Evolutionary conservation across 2,888 invertebrate species (phyloP).

Genomic region (Trachelus tabidus): DNA sequence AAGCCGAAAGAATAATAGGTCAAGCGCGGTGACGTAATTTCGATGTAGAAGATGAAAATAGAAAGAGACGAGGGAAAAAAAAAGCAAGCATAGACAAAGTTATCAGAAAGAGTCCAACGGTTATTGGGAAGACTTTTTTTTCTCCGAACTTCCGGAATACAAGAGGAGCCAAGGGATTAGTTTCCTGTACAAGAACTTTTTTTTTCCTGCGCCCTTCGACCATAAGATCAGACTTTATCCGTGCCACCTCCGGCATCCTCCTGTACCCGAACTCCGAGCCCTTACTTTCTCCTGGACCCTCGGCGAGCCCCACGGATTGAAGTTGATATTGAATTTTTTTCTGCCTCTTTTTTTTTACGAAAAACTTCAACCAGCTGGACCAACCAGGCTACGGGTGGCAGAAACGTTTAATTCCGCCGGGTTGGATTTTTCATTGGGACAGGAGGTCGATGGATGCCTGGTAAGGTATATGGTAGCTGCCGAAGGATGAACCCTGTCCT

Average conservation of each 20-base stretch:
- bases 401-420: neutral
- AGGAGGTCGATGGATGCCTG: neutral
- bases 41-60: neutral
- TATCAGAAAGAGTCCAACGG: neutral
- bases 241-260: neutral
- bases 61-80: neutral
- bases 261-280: neutral
- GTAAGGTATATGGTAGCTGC: neutral
- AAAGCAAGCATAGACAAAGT: neutral
- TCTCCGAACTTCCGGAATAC: neutral
- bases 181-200: neutral
- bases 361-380: neutral
- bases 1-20: neutral
- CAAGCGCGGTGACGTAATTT: neutral
- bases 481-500: neutral
- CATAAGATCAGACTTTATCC: neutral
- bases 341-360: constrained; percentile 2
- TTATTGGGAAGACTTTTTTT: neutral
- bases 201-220: neutral
- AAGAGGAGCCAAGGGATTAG: neutral
- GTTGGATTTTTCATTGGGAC: neutral
- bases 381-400: neutral
- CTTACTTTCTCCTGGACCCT: constrained; percentile 13
- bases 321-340: constrained; percentile 46
- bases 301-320: constrained; percentile 43